These are phyloP conservation scores for Lutjanus erythropterus DNA, from an alignment of 2,113 vertebrate genomes.

Conservation along the genomic window DNA sequence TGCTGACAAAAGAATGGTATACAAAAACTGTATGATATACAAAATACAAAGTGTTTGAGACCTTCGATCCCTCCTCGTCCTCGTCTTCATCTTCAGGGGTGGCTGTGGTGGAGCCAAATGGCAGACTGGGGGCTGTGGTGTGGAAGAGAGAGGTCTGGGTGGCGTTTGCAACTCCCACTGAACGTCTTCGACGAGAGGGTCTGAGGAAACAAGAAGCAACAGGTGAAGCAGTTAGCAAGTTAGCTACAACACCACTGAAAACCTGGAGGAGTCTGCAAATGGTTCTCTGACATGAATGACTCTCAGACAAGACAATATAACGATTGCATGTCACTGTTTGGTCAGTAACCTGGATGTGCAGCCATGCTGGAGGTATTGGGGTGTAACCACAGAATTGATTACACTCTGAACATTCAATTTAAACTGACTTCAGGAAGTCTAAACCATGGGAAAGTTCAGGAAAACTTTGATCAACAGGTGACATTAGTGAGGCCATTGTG, in stretches of 20 bases:
- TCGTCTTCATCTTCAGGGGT: slow-evolving; percentile 55
- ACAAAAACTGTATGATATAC: background rate
- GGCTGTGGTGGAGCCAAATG: slow-evolving; percentile 77
- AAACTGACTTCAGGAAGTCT: too few relatives aligned
- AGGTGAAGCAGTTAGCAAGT: slow-evolving; percentile 15
- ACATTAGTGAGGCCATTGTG: too few relatives aligned
- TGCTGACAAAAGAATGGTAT: background rate
- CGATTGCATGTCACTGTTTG: too few relatives aligned
- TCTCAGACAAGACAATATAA: background rate
- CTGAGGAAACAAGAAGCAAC: slow-evolving; percentile 72
- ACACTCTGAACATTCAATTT: too few relatives aligned
- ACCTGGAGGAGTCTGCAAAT: background rate
- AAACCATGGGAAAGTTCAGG: too few relatives aligned
- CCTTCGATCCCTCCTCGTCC: slow-evolving; percentile 83
- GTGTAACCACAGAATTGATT: too few relatives aligned
- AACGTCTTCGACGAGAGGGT: slow-evolving; percentile 89
- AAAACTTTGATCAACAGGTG: too few relatives aligned
- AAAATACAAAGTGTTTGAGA: slow-evolving; percentile 22
- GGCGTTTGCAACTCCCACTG: slow-evolving; percentile 86
- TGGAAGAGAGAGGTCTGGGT: slow-evolving; percentile 72
- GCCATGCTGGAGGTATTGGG: too few relatives aligned
- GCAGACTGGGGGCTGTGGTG: slow-evolving; percentile 72
- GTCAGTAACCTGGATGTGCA: too few relatives aligned
- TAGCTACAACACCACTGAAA: background rate
- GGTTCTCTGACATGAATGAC: background rate